These are phyloP conservation scores for Deroptyus accipitrinus DNA, from an alignment of 2,113 vertebrate species.

Conservation along the genomic window DNA sequence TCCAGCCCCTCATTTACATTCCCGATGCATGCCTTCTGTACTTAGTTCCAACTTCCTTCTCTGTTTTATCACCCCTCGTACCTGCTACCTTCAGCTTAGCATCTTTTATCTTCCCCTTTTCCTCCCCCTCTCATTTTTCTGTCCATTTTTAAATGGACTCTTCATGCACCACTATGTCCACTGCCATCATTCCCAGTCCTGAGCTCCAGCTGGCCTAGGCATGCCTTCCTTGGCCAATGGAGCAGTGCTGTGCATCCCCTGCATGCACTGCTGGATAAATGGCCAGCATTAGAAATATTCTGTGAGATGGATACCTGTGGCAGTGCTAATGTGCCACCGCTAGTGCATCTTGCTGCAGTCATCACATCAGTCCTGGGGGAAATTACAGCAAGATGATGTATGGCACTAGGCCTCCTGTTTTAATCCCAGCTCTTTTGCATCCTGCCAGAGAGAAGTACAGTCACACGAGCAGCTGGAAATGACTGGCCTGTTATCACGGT, in stretches of 20 bases:
- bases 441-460: not conserved
- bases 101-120: not conserved
- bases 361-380: not conserved
- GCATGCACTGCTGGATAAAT: not conserved
- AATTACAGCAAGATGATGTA: not conserved
- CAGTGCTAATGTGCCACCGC: conserved; percentile 39
- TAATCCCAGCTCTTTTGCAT: not conserved
- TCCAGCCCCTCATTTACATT: conserved; percentile 23
- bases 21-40: not conserved
- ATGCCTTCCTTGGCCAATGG: conserved; percentile 24
- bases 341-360: not conserved
- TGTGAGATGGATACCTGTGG: conserved; percentile 70
- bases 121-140: conserved; percentile 11
- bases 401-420: not conserved
- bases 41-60: not conserved
- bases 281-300: not conserved
- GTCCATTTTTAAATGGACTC: conserved; percentile 57
- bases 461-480: fast-evolving
- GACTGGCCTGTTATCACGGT: not conserved
- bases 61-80: not conserved
- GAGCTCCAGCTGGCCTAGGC: conserved; percentile 64
- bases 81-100: not conserved
- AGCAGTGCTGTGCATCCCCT: conserved; percentile 68
- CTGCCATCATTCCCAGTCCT: conserved; percentile 53
- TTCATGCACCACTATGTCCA: conserved; percentile 60